Conservation (phyloP, 2,888 invertebrate genomes). For the Zelleria hepariella region DNA sequence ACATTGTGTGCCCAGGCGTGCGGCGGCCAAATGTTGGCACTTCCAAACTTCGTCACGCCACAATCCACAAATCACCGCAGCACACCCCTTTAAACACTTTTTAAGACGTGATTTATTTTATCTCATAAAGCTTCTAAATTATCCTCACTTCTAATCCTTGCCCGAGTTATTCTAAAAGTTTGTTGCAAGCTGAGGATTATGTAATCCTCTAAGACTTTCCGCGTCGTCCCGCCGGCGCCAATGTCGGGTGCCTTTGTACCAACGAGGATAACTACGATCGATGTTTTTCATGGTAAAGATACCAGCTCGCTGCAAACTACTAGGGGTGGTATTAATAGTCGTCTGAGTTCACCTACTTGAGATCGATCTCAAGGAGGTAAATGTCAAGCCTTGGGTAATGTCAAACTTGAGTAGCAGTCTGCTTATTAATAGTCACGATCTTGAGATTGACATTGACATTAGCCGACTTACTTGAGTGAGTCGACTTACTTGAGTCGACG, state of each 20-base stretch:
- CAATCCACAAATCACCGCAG: constrained; percentile 40
- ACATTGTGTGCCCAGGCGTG: background rate
- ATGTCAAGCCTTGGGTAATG: no score
- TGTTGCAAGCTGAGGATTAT: constrained; percentile 44
- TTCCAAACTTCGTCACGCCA: constrained; percentile 16
- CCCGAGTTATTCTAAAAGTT: constrained; percentile 56
- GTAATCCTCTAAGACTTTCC: constrained; percentile 38
- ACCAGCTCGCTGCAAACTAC: background rate
- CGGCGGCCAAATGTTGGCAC: constrained; percentile 3
- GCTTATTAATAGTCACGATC: no score
- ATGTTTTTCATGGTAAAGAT: constrained; percentile 14
- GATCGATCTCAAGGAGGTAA: background rate
- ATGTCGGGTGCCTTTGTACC: constrained; percentile 3
- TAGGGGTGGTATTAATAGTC: background rate
- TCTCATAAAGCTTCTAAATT: constrained; percentile 32
- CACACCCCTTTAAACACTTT: constrained; percentile 21
- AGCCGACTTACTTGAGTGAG: no score
- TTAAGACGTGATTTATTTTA: constrained; percentile 54
- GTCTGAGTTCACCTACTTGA: background rate
- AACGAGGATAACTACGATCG: constrained; percentile 13
- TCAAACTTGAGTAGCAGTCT: no score
- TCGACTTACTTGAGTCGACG: no score
- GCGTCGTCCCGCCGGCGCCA: constrained; percentile 36
- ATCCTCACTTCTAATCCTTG: constrained; percentile 51
- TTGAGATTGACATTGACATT: no score